Evolutionary conservation across 2,888 invertebrate genomes (phyloP), one percentile per base, ranked within the genome.

Genomic region (Drosophila vallismaia): DNA sequence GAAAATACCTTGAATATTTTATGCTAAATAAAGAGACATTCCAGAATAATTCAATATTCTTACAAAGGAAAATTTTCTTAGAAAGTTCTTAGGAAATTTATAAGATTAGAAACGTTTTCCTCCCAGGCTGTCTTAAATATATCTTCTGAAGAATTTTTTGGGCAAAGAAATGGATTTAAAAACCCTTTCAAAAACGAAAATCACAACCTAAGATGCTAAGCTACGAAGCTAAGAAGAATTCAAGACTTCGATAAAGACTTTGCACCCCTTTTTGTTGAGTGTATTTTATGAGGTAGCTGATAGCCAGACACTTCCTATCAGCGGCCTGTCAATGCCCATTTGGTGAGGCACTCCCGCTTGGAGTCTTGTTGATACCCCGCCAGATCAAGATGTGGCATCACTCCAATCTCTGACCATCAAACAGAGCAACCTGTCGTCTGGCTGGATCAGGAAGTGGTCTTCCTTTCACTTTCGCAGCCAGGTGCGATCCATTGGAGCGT

Each of bases 401-500:
- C 19, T 19, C 19, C 2, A 19, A 33, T 53, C 67, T 24, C 10
- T 1, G 54, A 68, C 46, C 66, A 68, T 54, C 54, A 53, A 46
- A 38, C 10, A 3, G 44, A n/a, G 26, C 57, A 31, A 57, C 44
- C 36, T 58, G 51, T 51, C 62, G 31, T 62, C 45, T 66, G 9
- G 54, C 33, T 69, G 71, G 69, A 82, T 74, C 82, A 87, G 89
- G 89, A 89, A 89, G 82, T 80, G 68, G 54, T 57, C 58, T 86
- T 89, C 89, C 90, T 89, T 89, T 89, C 89, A 90, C 90, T 89
- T 90, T 89, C 75, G 48, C 48, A 42, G 46, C 36, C 59, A 70
- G 62, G 56, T 51, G 70, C 62, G 55, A 55, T 60, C 36, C 57
- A 19, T 24, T 36, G 38, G 56, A 80, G 71, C 70, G 57, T 76